Base-by-base conservation (phyloP, 2,113 vertebrate species). In the Cranoglanis bouderius region DNA sequence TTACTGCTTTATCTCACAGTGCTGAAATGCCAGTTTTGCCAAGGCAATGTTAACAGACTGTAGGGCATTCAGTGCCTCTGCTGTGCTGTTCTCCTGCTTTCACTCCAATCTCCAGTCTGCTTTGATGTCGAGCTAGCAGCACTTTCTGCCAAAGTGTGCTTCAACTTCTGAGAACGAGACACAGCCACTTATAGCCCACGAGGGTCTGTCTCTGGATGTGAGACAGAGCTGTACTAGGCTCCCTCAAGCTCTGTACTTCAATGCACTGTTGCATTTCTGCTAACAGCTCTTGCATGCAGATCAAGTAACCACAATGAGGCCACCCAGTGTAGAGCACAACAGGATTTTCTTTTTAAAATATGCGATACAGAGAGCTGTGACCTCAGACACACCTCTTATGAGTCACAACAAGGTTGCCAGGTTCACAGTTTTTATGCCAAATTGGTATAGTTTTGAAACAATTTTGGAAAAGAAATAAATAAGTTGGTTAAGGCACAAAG, bases 351-450 rank as follows among this genome's bases (percentile, higher is more conserved):
- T 24, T 24, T 12, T 12, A 75, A 72, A 40, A 43, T 4, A 21
- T 12, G 40, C 26, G 21, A n/a, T 78, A 16, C 26, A 14, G 43
- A 49, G 4, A n/a, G 46, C 75, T 78, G 13, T 13, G 40, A 77
- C 74, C 46, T 46, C 40, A 77, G 21, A 49, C 75, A 78, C 75
- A 78, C 43, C 26, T 43, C 75, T 16, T 78, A 13, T 78, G 75
- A 78, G 46, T 78, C 75, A 78, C 13, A 51, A 18, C 26, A 78
- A 49, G 75, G 75, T 78, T 78, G 75, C 46, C 75, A 78, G 40
- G 43, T 78, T 78, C 43, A 49, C 43, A 7, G 4, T 78, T 51
- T 78, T 78, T n/a, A 29, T 5, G 12, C 12, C 26, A 49, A 49
- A 77, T 29, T 74, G 38, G 8, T 43, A 74, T 21, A 67, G n/a